These are phyloP conservation scores for Eleutherodactylus coqui DNA, from an alignment of 2,797 vertebrate species.

Conservation along the genomic window DNA sequence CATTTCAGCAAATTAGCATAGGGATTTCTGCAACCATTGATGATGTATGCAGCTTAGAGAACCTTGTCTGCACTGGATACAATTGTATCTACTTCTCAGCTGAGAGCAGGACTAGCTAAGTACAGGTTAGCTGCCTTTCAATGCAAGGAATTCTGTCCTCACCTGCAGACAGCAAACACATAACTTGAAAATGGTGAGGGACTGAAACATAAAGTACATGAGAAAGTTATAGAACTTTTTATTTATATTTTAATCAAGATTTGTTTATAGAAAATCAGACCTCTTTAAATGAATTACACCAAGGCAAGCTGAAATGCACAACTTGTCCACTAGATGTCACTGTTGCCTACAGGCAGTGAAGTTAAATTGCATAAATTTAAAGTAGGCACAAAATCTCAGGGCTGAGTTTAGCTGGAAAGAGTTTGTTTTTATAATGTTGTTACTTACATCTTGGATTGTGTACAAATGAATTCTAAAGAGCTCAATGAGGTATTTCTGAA, in stretches of 20 bases:
- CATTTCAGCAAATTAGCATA: background rate
- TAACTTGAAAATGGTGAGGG: background rate
- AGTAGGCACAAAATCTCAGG: background rate
- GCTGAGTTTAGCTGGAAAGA: background rate
- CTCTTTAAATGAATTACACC: background rate
- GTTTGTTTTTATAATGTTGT: slow-evolving; percentile 15
- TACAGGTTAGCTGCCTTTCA: background rate
- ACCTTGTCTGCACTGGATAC: background rate
- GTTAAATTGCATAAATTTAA: background rate
- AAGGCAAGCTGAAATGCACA: background rate
- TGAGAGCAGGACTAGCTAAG: background rate
- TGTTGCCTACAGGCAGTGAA: slow-evolving; percentile 17
- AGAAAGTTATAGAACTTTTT: background rate
- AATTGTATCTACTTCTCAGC: background rate
- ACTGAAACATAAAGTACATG: background rate
- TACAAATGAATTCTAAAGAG: slow-evolving; percentile 33
- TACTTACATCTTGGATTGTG: slow-evolving; percentile 35
- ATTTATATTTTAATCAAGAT: background rate
- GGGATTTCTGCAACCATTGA: background rate
- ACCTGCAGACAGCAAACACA: background rate
- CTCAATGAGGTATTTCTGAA: slow-evolving; percentile 23
- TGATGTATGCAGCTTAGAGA: background rate
- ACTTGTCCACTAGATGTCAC: slow-evolving; percentile 52
- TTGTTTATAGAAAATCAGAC: background rate
- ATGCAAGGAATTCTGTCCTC: background rate